phyloP scores from a whole-genome alignment of 2,797 vertebrate genomes.

The Acanthurus leucopareius region DNA sequence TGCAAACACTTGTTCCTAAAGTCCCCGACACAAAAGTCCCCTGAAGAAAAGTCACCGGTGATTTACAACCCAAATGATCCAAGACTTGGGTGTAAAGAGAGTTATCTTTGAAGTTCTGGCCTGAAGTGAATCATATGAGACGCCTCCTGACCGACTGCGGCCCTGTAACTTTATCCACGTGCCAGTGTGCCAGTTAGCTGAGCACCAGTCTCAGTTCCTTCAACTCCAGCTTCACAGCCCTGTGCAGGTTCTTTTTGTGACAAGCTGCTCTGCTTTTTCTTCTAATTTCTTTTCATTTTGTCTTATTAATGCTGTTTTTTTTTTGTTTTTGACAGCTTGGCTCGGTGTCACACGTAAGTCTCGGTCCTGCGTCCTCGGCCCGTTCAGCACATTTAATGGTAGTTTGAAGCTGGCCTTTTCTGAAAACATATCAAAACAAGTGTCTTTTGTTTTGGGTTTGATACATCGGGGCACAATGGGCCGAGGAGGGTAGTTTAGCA shows the following conservation, averaged over 20 bases:
- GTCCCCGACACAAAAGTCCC: constrained; percentile 14
- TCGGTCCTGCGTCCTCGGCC: constrained; percentile 32
- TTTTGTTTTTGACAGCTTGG: constrained; percentile 59
- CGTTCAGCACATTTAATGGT: constrained; percentile 74
- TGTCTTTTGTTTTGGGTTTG: constrained; percentile 77
- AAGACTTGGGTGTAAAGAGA: constrained; percentile 57
- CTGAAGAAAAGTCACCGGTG: constrained; percentile 37
- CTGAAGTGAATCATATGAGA: constrained; percentile 66
- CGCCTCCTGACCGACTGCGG: constrained; percentile 55
- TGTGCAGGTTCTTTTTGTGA: constrained; percentile 48
- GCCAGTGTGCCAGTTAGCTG: constrained; percentile 54
- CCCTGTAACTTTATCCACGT: constrained; percentile 59
- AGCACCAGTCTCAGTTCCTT: constrained; percentile 35
- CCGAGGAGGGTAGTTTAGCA: constrained; percentile 66
- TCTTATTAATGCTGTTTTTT: constrained; percentile 44
- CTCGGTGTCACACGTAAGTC: constrained; percentile 61
- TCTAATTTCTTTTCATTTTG: constrained; percentile 26
- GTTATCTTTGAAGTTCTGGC: constrained; percentile 60
- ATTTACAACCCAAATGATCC: constrained; percentile 56
- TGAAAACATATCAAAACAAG: constrained; percentile 80
- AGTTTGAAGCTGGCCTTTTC: constrained; percentile 79
- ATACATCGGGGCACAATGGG: constrained; percentile 79
- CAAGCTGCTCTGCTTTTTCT: constrained; percentile 19
- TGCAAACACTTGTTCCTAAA: constrained; percentile 11
- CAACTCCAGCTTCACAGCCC: constrained; percentile 40